A percentile compares a stretch with the other conserved stretches of the same genome.
Evolutionary conservation across 2,113 vertebrate genomes (phyloP).

Genomic region (Boulengeromyrus knoepffleri): DNA sequence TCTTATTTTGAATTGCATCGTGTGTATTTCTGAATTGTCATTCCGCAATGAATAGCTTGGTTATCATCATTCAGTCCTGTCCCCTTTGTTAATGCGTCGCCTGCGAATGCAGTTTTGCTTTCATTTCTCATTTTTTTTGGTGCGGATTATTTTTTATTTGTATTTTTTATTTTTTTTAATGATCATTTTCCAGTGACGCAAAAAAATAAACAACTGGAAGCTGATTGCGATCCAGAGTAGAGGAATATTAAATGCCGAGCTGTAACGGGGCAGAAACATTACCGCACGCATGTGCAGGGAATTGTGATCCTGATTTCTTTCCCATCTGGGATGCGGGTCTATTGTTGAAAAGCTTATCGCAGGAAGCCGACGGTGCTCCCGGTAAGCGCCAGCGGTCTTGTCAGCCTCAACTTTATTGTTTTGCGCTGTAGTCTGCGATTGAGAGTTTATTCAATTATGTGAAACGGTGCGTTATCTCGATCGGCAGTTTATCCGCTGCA

Average conservation of each 20-base stretch:
- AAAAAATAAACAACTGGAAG: background rate
- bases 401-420: background rate
- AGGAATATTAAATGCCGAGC: background rate
- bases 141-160: background rate
- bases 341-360: background rate
- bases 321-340: background rate
- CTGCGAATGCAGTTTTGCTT: background rate
- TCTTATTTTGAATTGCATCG: background rate
- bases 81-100: background rate
- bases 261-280: background rate
- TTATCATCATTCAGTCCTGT: background rate
- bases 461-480: background rate
- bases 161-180: background rate
- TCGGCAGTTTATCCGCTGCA: background rate
- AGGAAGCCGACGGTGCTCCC: background rate
- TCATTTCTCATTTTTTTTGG: background rate
- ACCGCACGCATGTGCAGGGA: background rate
- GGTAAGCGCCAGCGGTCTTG: background rate
- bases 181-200: background rate
- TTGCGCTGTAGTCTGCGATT: background rate
- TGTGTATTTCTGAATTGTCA: background rate
- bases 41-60: background rate
- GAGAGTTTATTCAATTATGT: background rate
- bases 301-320: background rate
- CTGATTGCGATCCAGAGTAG: background rate